Conservation (phyloP, 2,888 invertebrate species). For the Anagyrus pseudococci region DNA sequence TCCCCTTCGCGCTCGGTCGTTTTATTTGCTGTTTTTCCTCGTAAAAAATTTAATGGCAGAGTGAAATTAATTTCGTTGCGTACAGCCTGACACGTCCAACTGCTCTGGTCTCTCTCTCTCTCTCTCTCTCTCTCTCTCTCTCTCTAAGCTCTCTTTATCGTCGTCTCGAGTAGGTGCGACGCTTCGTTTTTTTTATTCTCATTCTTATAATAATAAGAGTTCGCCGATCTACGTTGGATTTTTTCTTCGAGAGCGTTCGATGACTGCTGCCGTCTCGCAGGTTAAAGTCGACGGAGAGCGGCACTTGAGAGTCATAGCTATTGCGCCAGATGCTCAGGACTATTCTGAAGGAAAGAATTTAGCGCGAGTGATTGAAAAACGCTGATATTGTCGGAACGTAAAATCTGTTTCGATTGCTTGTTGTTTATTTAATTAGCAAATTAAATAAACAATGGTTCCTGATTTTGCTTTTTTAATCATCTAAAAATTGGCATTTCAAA, state of each 20-base stretch:
- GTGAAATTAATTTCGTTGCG: constrained; percentile 36
- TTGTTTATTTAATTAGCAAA: too few species aligned
- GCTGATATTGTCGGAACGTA: too few species aligned
- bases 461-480: too few species aligned
- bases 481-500: too few species aligned
- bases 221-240: constrained; percentile 27
- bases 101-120: constrained; percentile 9
- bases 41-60: constrained; percentile 37
- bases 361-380: too few species aligned
- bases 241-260: constrained; percentile 5
- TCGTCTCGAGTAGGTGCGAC: too few species aligned
- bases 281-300: not conserved
- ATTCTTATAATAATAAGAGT: constrained; percentile 30
- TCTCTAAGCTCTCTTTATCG: not conserved
- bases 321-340: too few species aligned
- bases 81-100: constrained; percentile 25
- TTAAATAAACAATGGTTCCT: too few species aligned
- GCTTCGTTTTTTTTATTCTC: constrained; percentile 1
- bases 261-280: not conserved
- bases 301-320: not conserved
- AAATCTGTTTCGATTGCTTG: too few species aligned
- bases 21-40: constrained; percentile 31
- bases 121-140: too few species aligned
- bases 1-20: not conserved
- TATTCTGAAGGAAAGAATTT: too few species aligned